These are phyloP conservation scores for Anisognathus igniventris DNA, from an alignment of 2,797 vertebrate species.

Conservation along the genomic window DNA sequence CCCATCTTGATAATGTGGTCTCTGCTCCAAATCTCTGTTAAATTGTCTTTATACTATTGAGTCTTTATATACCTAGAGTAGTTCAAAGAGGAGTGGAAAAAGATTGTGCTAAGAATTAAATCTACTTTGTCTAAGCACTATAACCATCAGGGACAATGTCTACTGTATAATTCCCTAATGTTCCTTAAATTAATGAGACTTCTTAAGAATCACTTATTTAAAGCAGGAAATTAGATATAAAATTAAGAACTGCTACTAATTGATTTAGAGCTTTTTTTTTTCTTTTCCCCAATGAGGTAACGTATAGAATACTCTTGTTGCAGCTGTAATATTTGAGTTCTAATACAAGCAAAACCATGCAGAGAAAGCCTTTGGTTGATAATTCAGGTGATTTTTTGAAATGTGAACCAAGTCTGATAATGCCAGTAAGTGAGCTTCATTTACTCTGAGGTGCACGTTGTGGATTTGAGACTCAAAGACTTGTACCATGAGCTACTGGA, in stretches of 20 bases:
- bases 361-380: background rate
- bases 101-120: slow-evolving; percentile 10
- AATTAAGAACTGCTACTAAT: background rate
- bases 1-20: background rate
- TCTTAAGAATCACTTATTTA: slow-evolving; percentile 11
- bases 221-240: slow-evolving; percentile 30
- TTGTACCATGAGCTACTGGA: background rate
- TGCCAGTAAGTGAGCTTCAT: slow-evolving; percentile 6
- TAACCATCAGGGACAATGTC: background rate
- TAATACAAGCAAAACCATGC: background rate
- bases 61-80: background rate
- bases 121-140: background rate
- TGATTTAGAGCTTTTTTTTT: background rate
- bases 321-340: background rate
- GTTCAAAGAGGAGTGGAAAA: background rate
- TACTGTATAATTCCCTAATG: background rate
- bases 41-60: no score
- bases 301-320: background rate
- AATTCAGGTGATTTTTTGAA: background rate
- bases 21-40: background rate
- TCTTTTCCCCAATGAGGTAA: background rate
- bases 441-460: background rate
- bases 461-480: background rate
- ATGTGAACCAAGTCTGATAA: background rate
- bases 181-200: slow-evolving; percentile 28